Conservation (phyloP, 2,113 vertebrate genomes). For the Arenaria interpres region DNA sequence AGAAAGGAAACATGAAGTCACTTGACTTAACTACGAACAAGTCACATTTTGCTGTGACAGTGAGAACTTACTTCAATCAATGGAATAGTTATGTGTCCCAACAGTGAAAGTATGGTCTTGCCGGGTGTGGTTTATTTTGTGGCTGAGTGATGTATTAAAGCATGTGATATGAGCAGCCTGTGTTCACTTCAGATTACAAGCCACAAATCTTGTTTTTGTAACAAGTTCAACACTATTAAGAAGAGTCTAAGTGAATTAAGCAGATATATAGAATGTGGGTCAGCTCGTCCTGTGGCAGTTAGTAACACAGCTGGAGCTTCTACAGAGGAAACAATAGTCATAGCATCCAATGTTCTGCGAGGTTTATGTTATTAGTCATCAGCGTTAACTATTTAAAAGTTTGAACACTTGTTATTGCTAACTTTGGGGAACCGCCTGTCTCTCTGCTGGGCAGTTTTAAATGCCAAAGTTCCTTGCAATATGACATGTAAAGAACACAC, state of each 20-base stretch:
- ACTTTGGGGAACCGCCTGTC: background rate
- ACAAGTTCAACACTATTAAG: background rate
- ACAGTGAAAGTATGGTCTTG: background rate
- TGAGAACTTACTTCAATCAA: background rate
- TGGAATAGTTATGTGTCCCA: background rate
- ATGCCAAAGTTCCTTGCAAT: background rate
- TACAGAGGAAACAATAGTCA: background rate
- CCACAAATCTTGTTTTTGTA: background rate
- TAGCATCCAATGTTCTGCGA: background rate
- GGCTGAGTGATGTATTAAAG: background rate
- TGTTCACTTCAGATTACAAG: background rate
- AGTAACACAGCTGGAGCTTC: background rate
- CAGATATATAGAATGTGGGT: background rate
- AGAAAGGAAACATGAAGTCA: background rate
- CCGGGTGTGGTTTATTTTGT: background rate
- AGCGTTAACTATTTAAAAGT: background rate
- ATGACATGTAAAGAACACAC: background rate
- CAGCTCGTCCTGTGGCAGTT: background rate
- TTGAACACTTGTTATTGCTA: background rate
- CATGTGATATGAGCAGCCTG: background rate
- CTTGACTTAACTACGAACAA: background rate
- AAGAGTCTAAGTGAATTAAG: background rate
- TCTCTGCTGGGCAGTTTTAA: background rate
- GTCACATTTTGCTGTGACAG: slow-evolving; percentile 3
- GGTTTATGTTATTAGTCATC: background rate